Evolutionary conservation across 1,140 invertebrate species (phyloP), one percentile per base, ranked within the genome.

Genomic region (Cyclargus thomasi): DNA sequence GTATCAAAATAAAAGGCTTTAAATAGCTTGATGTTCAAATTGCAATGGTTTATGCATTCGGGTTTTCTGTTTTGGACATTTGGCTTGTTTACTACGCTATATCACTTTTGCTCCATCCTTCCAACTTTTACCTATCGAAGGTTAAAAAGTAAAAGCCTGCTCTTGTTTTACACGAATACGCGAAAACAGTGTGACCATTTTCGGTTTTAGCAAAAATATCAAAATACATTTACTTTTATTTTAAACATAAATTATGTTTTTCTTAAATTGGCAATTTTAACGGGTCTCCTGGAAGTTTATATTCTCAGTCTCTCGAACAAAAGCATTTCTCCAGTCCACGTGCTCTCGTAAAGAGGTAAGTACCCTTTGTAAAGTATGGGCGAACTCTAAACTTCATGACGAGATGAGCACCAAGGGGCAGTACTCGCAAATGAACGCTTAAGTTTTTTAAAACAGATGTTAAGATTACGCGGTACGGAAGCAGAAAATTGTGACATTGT

Each of bases 341-440:
- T n/a, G 53, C 53, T 55, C 53, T 55, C 53, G 17, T 55, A 55
- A 20, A 55, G 17, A 55, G 18, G 53, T 20, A 55, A 55, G 53
- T 55, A 20, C 53, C 53, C 53, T 55, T 55, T 55, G 53, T 55
- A n/a, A n/a, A n/a, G n/a, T n/a, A 20, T 20, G 53, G 53, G 6
- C 18, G 53, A 55, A 55, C 53, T 18, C 18, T 55, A 55, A 55
- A 55, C 8, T n/a, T 17, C 29, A 29, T 8, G 29, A 29, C 29
- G 29, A 0, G 18, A 17, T 18, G 17, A 55, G 53, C 53, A 55
- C 53, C 18, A 18, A 17, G 53, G 18, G 16, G 53, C 17, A 3
- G 16, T 20, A 17, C 29, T 29, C 29, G 29, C 53, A 55, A 55
- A 47, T 16, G 39, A 3, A 14, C 39, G 39, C 39, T 47, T 16